Conservation (phyloP, 1,140 invertebrate genomes). For the Drosophila insularis region DNA sequence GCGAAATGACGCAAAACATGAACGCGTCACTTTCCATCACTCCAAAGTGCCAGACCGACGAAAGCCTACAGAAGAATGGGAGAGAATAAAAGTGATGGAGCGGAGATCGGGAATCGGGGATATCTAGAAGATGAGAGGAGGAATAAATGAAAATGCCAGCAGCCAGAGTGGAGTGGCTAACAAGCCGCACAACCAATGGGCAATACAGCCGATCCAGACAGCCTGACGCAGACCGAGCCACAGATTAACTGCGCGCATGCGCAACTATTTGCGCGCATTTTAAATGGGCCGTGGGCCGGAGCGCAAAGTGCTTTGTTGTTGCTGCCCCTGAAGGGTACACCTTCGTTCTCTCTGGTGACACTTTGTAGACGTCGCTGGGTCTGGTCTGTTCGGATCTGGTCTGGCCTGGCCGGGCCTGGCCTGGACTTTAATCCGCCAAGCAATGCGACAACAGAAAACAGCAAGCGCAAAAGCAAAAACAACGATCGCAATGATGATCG, state of each 20-base stretch:
- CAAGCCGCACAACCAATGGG: constrained; percentile 22
- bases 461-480: constrained; percentile 13
- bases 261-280: constrained; percentile 79
- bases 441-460: constrained; percentile 56
- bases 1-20: constrained; percentile 82
- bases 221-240: constrained; percentile 55
- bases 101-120: background rate
- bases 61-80: constrained; percentile 26
- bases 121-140: constrained; percentile 10
- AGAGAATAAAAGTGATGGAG: background rate
- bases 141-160: constrained; percentile 10
- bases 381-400: constrained; percentile 37
- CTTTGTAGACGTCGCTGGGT: constrained; percentile 67
- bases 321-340: constrained; percentile 48
- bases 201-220: constrained; percentile 53
- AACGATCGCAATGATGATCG: constrained; percentile 61
- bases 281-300: constrained; percentile 64
- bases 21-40: constrained; percentile 82
- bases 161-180: constrained; percentile 40
- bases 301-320: constrained; percentile 35
- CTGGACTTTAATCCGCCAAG: constrained; percentile 68
- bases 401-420: constrained; percentile 6
- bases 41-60: constrained; percentile 77
- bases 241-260: constrained; percentile 79
- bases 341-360: constrained; percentile 57